phyloP scores from a whole-genome alignment of 2,888 invertebrate species.

The Didymodactylos carnosus region DNA sequence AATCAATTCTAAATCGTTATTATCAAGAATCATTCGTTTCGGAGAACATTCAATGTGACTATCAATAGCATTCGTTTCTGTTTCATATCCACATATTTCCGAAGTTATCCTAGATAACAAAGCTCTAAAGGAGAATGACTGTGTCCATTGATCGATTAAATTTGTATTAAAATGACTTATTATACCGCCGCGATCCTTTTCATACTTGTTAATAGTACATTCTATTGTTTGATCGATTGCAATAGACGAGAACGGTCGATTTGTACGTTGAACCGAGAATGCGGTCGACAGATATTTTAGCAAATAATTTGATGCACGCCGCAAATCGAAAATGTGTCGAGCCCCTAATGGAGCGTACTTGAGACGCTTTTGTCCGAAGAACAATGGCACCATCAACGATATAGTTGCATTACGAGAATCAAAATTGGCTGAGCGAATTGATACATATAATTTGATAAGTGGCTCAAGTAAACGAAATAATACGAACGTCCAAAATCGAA shows the following conservation, averaged over 20 bases:
- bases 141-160: background rate
- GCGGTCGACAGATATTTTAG: background rate
- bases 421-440: background rate
- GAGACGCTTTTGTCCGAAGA: background rate
- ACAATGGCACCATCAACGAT: background rate
- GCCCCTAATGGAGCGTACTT: background rate
- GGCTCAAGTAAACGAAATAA: background rate
- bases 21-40: background rate
- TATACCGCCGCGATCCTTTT: background rate
- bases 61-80: background rate
- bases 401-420: background rate
- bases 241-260: background rate
- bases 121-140: background rate
- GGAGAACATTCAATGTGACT: background rate
- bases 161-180: background rate
- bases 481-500: background rate
- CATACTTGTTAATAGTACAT: background rate
- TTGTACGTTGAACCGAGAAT: background rate
- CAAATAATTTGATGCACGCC: background rate
- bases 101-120: background rate
- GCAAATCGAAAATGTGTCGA: background rate
- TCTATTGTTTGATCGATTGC: background rate
- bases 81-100: background rate
- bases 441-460: background rate
- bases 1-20: background rate